Conservation (phyloP, 2,888 invertebrate species). For the Acanthococcus lagerstroemiae region DNA sequence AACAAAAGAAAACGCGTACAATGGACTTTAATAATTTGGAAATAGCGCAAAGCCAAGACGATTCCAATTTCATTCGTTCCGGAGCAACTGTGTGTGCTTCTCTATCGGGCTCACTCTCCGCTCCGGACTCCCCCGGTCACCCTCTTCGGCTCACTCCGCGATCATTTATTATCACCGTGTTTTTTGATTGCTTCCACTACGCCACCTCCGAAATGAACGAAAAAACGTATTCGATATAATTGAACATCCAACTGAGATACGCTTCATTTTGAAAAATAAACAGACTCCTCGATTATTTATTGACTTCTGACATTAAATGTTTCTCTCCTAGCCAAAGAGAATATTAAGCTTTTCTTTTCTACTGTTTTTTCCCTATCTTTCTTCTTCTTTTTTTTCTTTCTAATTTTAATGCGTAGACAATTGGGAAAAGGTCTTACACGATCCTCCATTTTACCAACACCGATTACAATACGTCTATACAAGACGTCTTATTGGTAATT, state of each 20-base stretch:
- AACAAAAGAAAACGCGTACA: constrained; percentile 21
- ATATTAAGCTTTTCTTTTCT: constrained; percentile 1
- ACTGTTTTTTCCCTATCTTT: constrained; percentile 2
- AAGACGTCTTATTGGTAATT: neutral
- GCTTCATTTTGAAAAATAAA: constrained; percentile 29
- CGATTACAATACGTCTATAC: neutral
- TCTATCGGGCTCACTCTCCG: neutral
- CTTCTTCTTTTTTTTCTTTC: neutral
- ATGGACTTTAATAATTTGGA: constrained; percentile 28
- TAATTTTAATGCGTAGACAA: constrained; percentile 23
- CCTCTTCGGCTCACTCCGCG: too few species aligned
- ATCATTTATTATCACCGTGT: constrained; percentile 27
- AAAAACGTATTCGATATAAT: constrained; percentile 16
- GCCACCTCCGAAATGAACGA: constrained; percentile 2
- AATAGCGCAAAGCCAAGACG: constrained; percentile 27
- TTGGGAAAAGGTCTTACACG: constrained; percentile 5
- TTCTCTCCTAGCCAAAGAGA: neutral
- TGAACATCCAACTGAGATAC: constrained; percentile 25
- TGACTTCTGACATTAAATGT: constrained; percentile 30
- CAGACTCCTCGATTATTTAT: constrained; percentile 26
- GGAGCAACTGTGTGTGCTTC: constrained; percentile 23
- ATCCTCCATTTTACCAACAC: neutral
- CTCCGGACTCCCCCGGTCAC: too few species aligned
- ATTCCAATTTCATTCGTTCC: constrained; percentile 31
- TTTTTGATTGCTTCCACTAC: constrained; percentile 2